Conservation (phyloP, 30 jellyfish, hydroid and myxozoan species). For the Cassiopea andromeda region DNA sequence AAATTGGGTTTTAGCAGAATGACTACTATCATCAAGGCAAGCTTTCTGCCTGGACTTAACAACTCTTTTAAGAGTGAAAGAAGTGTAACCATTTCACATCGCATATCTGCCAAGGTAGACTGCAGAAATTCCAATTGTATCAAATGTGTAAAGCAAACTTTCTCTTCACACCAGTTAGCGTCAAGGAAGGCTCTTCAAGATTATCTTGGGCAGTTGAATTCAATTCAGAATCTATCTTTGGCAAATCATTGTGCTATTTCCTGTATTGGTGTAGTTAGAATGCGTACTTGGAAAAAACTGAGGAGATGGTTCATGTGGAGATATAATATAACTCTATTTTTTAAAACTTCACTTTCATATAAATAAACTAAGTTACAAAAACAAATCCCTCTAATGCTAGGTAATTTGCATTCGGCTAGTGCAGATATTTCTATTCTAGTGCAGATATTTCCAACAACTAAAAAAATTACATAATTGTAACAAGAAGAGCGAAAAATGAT, state of each 20-base stretch:
- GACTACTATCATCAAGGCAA: neutral
- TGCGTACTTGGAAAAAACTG: neutral
- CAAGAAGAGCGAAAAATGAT: too few species aligned
- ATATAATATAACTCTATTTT: too few species aligned
- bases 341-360: too few species aligned
- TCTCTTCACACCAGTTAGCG: conserved; percentile 1
- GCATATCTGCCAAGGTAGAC: neutral
- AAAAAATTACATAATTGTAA: too few species aligned
- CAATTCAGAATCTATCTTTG: neutral
- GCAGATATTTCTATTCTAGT: too few species aligned
- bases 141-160: neutral
- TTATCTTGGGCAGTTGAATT: neutral
- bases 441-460: too few species aligned
- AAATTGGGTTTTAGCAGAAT: neutral
- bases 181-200: neutral
- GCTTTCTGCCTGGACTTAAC: neutral
- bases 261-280: neutral
- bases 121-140: conserved; percentile 10
- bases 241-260: neutral
- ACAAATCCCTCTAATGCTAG: too few species aligned
- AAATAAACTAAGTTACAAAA: too few species aligned
- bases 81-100: conserved; percentile 1
- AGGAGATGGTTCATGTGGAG: neutral
- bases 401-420: too few species aligned
- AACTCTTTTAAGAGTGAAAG: conserved; percentile 11